A percentile compares a stretch with the other conserved stretches of the same genome.
phyloP scores from a whole-genome alignment of 2,888 invertebrate species.

The Lasioglossum lativentre region DNA sequence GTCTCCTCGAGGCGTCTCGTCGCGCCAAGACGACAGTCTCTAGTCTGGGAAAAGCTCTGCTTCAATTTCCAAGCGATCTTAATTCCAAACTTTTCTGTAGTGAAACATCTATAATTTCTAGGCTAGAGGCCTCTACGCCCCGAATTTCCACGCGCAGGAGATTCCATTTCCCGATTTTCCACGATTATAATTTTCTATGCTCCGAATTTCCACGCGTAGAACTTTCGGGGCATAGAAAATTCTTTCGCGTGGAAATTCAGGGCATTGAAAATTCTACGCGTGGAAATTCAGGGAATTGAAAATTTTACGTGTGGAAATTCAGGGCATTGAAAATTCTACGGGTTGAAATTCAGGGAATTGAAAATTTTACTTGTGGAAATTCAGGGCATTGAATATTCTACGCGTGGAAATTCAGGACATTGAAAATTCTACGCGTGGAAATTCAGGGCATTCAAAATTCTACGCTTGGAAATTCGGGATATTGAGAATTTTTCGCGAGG shows the following conservation, averaged over 20 bases:
- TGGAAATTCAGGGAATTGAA: background rate
- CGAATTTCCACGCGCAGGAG: background rate
- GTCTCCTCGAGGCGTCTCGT: conserved; percentile 28
- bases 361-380: background rate
- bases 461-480: accelerated
- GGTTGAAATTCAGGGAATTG: background rate
- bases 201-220: background rate
- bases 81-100: background rate
- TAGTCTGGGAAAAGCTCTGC: background rate
- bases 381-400: background rate
- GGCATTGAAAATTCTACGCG: background rate
- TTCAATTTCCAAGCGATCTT: background rate
- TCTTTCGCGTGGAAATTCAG: background rate
- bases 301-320: accelerated
- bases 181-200: too few species aligned
- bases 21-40: too few species aligned
- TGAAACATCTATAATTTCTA: background rate
- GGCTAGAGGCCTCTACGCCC: too few species aligned
- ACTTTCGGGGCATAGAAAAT: background rate
- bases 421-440: background rate
- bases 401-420: background rate
- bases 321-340: background rate
- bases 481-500: accelerated
- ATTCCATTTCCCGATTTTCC: background rate
- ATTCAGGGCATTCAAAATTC: background rate